Conservation (phyloP, 2,888 invertebrate species). For the Apodemia zela region DNA sequence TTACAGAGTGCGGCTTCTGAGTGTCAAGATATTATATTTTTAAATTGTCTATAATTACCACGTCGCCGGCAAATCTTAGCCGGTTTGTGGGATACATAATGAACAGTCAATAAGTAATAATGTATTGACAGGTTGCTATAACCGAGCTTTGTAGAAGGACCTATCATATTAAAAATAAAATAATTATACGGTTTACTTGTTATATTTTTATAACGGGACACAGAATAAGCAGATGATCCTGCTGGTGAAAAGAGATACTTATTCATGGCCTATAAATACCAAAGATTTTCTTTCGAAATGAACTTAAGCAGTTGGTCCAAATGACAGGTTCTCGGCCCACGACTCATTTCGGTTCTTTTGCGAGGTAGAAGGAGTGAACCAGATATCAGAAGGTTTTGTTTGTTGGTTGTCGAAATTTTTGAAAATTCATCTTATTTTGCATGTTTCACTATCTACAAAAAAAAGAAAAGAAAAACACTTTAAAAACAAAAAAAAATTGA, state of each 20-base stretch:
- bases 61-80: slow-evolving; percentile 59
- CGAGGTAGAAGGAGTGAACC: too few species aligned
- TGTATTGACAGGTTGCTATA: slow-evolving; percentile 17
- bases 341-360: too few species aligned
- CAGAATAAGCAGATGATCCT: not conserved
- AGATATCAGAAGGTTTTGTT: too few species aligned
- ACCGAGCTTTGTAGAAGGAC: not conserved
- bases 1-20: slow-evolving; percentile 32
- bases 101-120: slow-evolving; percentile 62
- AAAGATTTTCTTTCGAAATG: too few species aligned
- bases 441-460: too few species aligned
- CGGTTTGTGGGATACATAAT: slow-evolving; percentile 47
- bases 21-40: slow-evolving; percentile 56
- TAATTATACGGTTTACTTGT: not conserved
- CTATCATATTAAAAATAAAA: slow-evolving; percentile 7
- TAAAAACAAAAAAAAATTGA: too few species aligned
- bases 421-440: too few species aligned
- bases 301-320: too few species aligned
- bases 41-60: slow-evolving; percentile 60
- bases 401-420: too few species aligned
- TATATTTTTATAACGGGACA: not conserved
- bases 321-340: too few species aligned
- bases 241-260: too few species aligned
- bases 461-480: too few species aligned
- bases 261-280: not conserved